Percentiles rank a stretch among this genome's conserved stretches.
These are phyloP conservation scores for Syrphus vitripennis DNA, from an alignment of 2,888 invertebrate genomes.

Conservation along the genomic window DNA sequence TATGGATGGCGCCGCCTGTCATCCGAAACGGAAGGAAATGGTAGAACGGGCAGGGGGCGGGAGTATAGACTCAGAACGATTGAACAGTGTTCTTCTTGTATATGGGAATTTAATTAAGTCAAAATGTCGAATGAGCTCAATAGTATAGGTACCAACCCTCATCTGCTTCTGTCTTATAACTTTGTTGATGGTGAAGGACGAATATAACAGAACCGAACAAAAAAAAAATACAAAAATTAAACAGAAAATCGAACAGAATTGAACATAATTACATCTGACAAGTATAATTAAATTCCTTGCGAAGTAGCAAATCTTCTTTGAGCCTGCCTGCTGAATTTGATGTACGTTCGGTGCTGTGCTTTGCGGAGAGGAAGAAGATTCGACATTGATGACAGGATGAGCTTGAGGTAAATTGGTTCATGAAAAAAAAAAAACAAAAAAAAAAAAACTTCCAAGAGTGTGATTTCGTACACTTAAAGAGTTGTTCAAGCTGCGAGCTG, in stretches of 20 bases:
- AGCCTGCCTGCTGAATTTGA: conserved; percentile 27
- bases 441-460: conserved; percentile 22
- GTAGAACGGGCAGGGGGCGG: background rate
- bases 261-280: conserved; percentile 69
- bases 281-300: conserved; percentile 68
- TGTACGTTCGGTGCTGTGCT: background rate
- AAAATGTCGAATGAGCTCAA: conserved; percentile 42
- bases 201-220: conserved; percentile 1
- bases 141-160: background rate
- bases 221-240: background rate
- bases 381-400: conserved; percentile 25
- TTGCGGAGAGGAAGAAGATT: background rate
- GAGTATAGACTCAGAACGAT: background rate
- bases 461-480: conserved; percentile 58
- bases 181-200: background rate
- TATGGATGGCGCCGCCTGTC: background rate
- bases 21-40: background rate
- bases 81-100: conserved; percentile 36
- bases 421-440: conserved; percentile 2
- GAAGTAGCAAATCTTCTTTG: conserved; percentile 46
- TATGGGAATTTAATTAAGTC: conserved; percentile 66
- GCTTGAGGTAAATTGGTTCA: conserved; percentile 2
- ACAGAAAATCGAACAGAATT: conserved; percentile 62
- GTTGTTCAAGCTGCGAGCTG: conserved; percentile 38
- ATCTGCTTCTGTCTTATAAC: background rate